A percentile compares a stretch with the other conserved stretches of the same genome.
Conservation (phyloP, 2,888 invertebrate species). For the Allacma fusca region DNA sequence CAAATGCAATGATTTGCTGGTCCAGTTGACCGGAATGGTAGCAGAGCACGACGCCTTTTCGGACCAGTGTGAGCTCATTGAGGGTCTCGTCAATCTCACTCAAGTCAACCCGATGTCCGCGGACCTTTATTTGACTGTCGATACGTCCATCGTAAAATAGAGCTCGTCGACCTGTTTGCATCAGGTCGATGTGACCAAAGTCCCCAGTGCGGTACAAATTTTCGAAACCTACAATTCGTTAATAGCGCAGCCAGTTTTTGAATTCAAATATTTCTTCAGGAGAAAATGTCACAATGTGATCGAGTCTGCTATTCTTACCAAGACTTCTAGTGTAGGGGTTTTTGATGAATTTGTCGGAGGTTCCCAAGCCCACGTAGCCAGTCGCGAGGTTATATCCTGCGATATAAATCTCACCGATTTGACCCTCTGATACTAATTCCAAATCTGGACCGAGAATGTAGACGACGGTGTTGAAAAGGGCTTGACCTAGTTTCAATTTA, state of each 20-base stretch:
- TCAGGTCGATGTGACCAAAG: constrained; percentile 52
- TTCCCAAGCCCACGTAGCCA: constrained; percentile 58
- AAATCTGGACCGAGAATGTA: constrained; percentile 78
- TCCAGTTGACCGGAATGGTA: constrained; percentile 75
- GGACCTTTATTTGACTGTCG: constrained; percentile 76
- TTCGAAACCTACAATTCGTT: constrained; percentile 41
- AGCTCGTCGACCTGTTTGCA: constrained; percentile 42
- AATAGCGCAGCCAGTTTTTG: too few relatives aligned
- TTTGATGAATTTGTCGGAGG: constrained; percentile 59
- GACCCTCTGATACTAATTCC: constrained; percentile 74
- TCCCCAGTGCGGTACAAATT: constrained; percentile 57
- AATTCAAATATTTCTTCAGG: too few relatives aligned
- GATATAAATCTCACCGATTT: constrained; percentile 59
- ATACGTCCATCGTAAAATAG: constrained; percentile 53
- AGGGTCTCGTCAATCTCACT: constrained; percentile 83
- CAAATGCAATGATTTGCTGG: constrained; percentile 63
- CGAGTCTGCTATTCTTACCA: constrained; percentile 48
- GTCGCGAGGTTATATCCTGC: constrained; percentile 58
- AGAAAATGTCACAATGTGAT: too few relatives aligned
- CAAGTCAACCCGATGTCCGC: constrained; percentile 86
- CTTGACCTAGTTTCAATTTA: constrained; percentile 69
- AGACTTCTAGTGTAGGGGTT: constrained; percentile 49
- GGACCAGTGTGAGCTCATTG: constrained; percentile 65
- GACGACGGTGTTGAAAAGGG: constrained; percentile 80
- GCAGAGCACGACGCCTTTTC: constrained; percentile 82